These are phyloP conservation scores for Astreopora myriophthalma DNA, from an alignment of 64 coral and sea anemone species.

Conservation along the genomic window DNA sequence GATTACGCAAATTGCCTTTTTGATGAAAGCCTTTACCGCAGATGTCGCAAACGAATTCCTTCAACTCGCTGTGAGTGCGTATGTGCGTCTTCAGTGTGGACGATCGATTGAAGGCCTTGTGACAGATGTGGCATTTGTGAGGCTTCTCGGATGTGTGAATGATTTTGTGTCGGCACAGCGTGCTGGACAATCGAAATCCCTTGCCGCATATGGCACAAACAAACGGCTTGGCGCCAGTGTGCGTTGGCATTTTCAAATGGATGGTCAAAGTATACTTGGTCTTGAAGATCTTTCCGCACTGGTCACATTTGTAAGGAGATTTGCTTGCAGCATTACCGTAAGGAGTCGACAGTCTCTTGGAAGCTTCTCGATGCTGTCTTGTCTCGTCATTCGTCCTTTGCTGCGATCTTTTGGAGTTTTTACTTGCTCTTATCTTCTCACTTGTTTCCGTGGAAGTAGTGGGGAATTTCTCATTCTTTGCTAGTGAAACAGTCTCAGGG, in stretches of 20 bases:
- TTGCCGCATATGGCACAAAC: slow-evolving; percentile 76
- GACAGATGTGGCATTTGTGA: slow-evolving; percentile 60
- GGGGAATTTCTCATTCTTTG: not conserved
- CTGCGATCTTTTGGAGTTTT: not conserved
- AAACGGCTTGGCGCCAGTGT: slow-evolving; percentile 75
- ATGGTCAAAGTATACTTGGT: slow-evolving; percentile 73
- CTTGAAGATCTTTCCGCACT: slow-evolving; percentile 70
- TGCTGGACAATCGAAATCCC: slow-evolving; percentile 76
- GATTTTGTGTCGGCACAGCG: slow-evolving; percentile 74
- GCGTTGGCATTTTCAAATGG: slow-evolving; percentile 73
- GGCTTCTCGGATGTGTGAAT: slow-evolving; percentile 73
- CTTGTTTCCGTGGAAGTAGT: not conserved
- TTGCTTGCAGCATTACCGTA: not conserved
- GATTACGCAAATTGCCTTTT: slow-evolving; percentile 82
- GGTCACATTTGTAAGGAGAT: slow-evolving; percentile 51
- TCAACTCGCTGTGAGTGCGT: slow-evolving; percentile 65
- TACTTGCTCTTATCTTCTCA: not conserved
- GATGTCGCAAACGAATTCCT: slow-evolving; percentile 68
- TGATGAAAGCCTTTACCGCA: slow-evolving; percentile 77
- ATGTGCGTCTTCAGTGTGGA: slow-evolving; percentile 74
- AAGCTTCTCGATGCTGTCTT: not conserved
- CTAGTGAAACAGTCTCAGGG: not conserved
- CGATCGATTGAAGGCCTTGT: slow-evolving; percentile 72
- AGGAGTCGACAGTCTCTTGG: not conserved
- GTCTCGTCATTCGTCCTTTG: not conserved